phyloP scores from a whole-genome alignment of 2,797 vertebrate species.

The Gephyroberyx darwinii region DNA sequence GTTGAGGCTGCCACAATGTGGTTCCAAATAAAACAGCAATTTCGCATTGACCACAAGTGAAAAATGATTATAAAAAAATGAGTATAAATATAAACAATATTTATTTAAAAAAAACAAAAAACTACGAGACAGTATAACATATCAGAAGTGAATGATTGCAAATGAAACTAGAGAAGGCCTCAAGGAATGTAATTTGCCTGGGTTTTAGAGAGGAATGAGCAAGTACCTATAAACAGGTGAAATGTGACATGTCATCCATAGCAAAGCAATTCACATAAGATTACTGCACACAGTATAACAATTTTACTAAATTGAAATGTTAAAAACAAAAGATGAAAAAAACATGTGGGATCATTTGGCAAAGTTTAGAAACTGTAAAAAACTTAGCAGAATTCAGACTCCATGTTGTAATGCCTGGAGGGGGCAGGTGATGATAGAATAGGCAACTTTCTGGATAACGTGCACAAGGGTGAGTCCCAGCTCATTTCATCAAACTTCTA shows the following conservation, averaged over 20 bases:
- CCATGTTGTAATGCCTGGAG: neutral
- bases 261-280: neutral
- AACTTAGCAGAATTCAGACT: neutral
- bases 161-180: neutral
- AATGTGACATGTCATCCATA: neutral
- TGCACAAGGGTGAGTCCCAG: no score
- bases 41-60: neutral
- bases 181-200: neutral
- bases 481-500: neutral
- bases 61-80: slow-evolving; percentile 19
- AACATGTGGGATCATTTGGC: slow-evolving; percentile 11
- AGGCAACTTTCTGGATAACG: no score
- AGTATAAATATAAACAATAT: slow-evolving; percentile 41
- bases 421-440: no score
- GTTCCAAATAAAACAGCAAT: slow-evolving; percentile 36
- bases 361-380: neutral
- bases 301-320: neutral
- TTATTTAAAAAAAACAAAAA: slow-evolving; percentile 36
- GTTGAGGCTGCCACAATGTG: slow-evolving; percentile 66
- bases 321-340: slow-evolving; percentile 12
- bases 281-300: neutral
- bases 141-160: slow-evolving; percentile 6
- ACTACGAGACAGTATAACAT: slow-evolving; percentile 19
- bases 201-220: neutral
- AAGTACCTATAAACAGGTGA: neutral